Base-by-base conservation (phyloP, 2,797 vertebrate genomes). In the Etheostoma nigrum region DNA sequence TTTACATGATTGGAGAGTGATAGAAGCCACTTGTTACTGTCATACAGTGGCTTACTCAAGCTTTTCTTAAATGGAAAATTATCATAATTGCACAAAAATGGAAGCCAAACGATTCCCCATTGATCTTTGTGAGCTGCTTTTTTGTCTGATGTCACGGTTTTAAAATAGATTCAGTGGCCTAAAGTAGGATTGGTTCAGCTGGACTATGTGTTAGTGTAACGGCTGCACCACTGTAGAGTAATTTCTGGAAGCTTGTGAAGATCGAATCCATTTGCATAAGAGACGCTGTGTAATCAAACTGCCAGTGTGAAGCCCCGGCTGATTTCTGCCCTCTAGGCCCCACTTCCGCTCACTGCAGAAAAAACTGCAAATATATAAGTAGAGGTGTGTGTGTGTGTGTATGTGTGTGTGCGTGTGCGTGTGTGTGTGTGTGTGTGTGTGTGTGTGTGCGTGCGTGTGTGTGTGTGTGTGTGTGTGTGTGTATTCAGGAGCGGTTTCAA, bases 401-500 rank as follows among this genome's bases (percentile, higher is more conserved):
- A n/a, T n/a, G n/a, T n/a, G n/a, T n/a, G n/a, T n/a, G n/a, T 25
- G 25, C 3, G 25, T 3, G 3, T 25, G 25, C 3, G 25, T 25
- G 25, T 25, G 25, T 25, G 30, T 1, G 30, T 9, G 33, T 36
- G 33, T 36, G 33, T 36, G 33, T 36, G 33, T 2, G 7, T 36
- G 33, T 9, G 33, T 9, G 33, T 36, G 33, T 36, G 33, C 9
- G 33, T 9, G 33, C 2, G 33, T 9, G 33, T 36, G 8, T 9
- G 33, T 72, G 49, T 57, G 51, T 49, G 54, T 48, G 44, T 75
- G 69, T 62, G 44, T 82, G 54, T 70, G 54, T 66, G 15, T 83
- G 15, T 87, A 36, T 1, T 15, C 67, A 99, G 98, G 97, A 98
- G 78, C 95, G 97, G 18, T 98, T 99, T 90, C 96, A 98, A 87